Percentiles rank a stretch among this genome's conserved stretches.
Evolutionary conservation across 2,888 invertebrate species (phyloP).

Genomic region (Strigamia maritima): DNA sequence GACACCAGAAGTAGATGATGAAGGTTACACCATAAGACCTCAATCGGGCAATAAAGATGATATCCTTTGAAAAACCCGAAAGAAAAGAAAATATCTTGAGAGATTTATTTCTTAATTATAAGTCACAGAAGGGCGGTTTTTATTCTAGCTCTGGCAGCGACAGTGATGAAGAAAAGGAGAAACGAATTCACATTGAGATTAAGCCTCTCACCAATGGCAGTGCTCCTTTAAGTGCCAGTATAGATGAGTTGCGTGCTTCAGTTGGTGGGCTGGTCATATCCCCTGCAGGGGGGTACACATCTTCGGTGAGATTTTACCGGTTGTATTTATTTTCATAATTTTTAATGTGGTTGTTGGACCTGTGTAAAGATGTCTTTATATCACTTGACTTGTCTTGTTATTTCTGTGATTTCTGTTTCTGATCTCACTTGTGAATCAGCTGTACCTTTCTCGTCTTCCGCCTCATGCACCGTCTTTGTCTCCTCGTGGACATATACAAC

Average conservation of each 20-base stretch:
- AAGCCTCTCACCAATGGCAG: conserved; percentile 88
- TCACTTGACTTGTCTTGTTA: background rate
- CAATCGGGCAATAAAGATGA: conserved; percentile 58
- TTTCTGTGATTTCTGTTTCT: conserved; percentile 11
- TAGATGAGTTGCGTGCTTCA: conserved; percentile 87
- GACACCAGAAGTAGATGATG: conserved; percentile 81
- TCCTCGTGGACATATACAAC: conserved; percentile 6
- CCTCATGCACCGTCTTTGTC: conserved; percentile 16
- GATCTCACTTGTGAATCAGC: background rate
- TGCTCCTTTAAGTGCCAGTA: conserved; percentile 81
- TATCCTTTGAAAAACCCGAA: conserved; percentile 48
- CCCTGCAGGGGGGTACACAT: conserved; percentile 42
- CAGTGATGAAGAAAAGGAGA: background rate
- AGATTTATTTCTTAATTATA: background rate
- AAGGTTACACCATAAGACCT: conserved; percentile 86
- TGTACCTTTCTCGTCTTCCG: conserved; percentile 1
- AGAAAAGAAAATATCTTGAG: background rate
- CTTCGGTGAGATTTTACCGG: background rate
- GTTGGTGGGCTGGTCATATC: conserved; percentile 78
- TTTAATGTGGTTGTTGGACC: background rate
- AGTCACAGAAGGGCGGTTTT: conserved; percentile 32
- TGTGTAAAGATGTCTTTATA: background rate
- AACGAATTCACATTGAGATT: conserved; percentile 86
- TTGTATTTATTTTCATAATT: no score
- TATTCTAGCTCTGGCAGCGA: conserved; percentile 31